Evolutionary conservation across 2,113 vertebrate genomes (phyloP).

Genomic region (Dinomys branickii): DNA sequence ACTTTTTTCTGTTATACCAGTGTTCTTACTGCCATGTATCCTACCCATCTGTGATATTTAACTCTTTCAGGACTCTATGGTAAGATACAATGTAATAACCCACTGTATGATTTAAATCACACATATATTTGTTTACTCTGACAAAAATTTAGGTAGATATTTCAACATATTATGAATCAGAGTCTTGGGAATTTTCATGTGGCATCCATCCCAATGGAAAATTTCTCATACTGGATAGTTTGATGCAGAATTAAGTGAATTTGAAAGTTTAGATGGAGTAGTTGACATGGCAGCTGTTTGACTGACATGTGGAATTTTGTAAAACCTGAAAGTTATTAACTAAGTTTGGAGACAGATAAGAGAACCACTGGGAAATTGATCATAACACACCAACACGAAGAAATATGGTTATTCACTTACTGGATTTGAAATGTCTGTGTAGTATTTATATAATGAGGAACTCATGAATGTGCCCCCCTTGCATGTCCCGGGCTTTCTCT

Average conservation of each 20-base stretch:
- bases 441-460: not conserved
- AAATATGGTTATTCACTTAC: not conserved
- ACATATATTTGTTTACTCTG: not conserved
- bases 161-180: not conserved
- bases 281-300: not conserved
- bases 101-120: not conserved
- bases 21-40: not conserved
- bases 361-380: not conserved
- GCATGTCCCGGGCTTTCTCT: not conserved
- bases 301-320: not conserved
- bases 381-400: not conserved
- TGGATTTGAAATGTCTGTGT: not conserved
- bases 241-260: not conserved
- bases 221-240: not conserved
- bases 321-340: not conserved
- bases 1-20: not conserved
- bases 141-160: not conserved
- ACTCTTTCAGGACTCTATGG: not conserved
- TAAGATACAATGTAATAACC: not conserved
- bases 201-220: not conserved
- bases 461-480: fast-evolving
- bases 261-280: not conserved
- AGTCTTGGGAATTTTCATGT: not conserved
- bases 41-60: not conserved
- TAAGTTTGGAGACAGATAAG: not conserved